Percentiles rank a stretch among this genome's conserved stretches.
Conservation (phyloP, 2,797 vertebrate genomes). For the Austrolebias charrua region DNA sequence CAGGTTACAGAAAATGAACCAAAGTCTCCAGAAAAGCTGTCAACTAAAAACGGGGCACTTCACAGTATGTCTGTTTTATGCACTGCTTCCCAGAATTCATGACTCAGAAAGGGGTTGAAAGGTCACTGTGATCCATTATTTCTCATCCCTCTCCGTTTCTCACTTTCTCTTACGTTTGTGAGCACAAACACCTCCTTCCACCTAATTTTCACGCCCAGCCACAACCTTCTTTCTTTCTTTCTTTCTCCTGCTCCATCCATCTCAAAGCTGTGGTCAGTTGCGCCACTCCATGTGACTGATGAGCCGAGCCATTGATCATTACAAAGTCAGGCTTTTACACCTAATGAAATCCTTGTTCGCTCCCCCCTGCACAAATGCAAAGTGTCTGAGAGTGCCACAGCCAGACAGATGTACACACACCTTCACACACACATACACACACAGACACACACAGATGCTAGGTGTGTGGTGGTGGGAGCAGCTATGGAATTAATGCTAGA, state of each 20-base stretch:
- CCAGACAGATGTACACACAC: not conserved
- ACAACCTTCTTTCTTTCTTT: slow-evolving; percentile 10
- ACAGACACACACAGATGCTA: not conserved
- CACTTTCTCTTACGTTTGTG: slow-evolving; percentile 32
- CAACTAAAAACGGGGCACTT: not conserved
- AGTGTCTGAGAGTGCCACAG: slow-evolving; percentile 7
- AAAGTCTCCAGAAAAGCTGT: not conserved
- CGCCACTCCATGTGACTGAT: slow-evolving; percentile 51
- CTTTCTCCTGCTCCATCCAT: slow-evolving; percentile 41
- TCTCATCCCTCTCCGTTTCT: slow-evolving; percentile 23
- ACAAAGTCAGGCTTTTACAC: slow-evolving; percentile 54
- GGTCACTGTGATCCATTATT: slow-evolving; percentile 35
- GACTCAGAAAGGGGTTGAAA: slow-evolving; percentile 8
- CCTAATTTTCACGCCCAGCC: slow-evolving; percentile 38
- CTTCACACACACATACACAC: slow-evolving; percentile 9
- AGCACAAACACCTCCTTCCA: slow-evolving; percentile 24
- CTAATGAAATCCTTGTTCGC: slow-evolving; percentile 51
- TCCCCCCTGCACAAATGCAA: slow-evolving; percentile 27
- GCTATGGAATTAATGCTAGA: slow-evolving; percentile 34
- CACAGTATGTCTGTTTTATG: not conserved
- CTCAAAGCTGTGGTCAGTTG: slow-evolving; percentile 40
- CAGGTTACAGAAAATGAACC: not conserved
- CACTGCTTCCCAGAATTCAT: slow-evolving; percentile 8
- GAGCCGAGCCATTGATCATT: slow-evolving; percentile 46
- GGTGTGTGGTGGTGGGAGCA: slow-evolving; percentile 3